Evolutionary conservation across 2,888 invertebrate genomes (phyloP).

Genomic region (Doris montereyensis): DNA sequence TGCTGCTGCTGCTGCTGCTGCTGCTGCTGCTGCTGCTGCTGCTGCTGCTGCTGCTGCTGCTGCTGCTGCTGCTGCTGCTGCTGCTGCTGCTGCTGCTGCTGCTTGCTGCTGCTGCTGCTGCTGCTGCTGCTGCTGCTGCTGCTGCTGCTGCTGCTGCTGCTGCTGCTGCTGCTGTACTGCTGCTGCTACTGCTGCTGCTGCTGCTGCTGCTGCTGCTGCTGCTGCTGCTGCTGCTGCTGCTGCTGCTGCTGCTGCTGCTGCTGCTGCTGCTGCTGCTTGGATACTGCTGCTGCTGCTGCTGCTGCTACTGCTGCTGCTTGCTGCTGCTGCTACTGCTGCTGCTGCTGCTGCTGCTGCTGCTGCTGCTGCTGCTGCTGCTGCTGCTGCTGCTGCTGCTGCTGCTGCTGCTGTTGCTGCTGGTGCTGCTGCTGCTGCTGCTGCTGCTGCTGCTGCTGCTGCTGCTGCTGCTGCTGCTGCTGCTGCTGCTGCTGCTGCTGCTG

Average conservation of each 20-base stretch:
- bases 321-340: too few species aligned
- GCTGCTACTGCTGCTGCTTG: too few species aligned
- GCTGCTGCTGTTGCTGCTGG: not conserved
- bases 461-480: slow-evolving; percentile 6
- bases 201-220: not conserved
- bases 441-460: not conserved
- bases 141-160: not conserved
- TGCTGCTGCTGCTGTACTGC: slow-evolving; percentile 4
- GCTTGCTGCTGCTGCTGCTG: not conserved
- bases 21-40: not conserved
- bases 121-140: slow-evolving; percentile 1
- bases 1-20: slow-evolving; percentile 2
- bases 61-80: not conserved
- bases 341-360: slow-evolving; percentile 20
- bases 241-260: not conserved
- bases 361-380: slow-evolving; percentile 12
- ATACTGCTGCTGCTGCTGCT: too few species aligned
- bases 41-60: not conserved
- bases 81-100: too few species aligned
- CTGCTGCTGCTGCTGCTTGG: too few species aligned
- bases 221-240: slow-evolving; percentile 4
- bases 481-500: not conserved
- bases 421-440: not conserved
- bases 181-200: not conserved
- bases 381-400: slow-evolving; percentile 5